Conservation (phyloP, 2,888 invertebrate genomes). For the Drosophila seclusa region DNA sequence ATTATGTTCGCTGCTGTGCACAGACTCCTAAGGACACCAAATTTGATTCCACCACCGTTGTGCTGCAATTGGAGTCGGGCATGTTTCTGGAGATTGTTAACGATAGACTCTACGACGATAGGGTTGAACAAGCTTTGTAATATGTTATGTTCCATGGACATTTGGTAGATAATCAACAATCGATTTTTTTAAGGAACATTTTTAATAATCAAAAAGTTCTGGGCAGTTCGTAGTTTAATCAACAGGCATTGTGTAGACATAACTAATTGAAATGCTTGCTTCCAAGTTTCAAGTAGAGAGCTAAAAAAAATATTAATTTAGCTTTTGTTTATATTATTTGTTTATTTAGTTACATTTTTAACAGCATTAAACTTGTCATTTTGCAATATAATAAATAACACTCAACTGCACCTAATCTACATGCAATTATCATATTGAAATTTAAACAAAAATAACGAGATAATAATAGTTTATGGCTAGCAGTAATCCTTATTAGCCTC, state of each 20-base stretch:
- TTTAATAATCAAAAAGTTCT: neutral
- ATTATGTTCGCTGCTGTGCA: conserved; percentile 71
- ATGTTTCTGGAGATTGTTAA: conserved; percentile 77
- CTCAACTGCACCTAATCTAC: neutral
- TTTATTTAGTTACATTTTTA: too few relatives aligned
- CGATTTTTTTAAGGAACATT: neutral
- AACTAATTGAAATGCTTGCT: too few relatives aligned
- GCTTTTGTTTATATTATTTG: too few relatives aligned
- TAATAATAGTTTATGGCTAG: neutral
- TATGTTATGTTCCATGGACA: neutral
- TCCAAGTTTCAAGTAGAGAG: too few relatives aligned
- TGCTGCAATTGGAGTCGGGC: conserved; percentile 73
- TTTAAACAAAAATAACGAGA: neutral
- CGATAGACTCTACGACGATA: conserved; percentile 72
- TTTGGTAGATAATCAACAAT: neutral
- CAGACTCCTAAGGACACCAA: conserved; percentile 68
- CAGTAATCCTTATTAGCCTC: neutral
- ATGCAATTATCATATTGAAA: neutral
- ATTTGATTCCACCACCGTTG: conserved; percentile 79
- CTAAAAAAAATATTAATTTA: too few relatives aligned
- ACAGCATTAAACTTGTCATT: too few relatives aligned
- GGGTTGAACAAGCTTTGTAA: neutral
- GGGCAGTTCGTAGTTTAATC: neutral
- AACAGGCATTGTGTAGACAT: neutral
- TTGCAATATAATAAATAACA: too few relatives aligned